Conservation (phyloP, 2,113 vertebrate species). For the Romanogobio albipinnatus region DNA sequence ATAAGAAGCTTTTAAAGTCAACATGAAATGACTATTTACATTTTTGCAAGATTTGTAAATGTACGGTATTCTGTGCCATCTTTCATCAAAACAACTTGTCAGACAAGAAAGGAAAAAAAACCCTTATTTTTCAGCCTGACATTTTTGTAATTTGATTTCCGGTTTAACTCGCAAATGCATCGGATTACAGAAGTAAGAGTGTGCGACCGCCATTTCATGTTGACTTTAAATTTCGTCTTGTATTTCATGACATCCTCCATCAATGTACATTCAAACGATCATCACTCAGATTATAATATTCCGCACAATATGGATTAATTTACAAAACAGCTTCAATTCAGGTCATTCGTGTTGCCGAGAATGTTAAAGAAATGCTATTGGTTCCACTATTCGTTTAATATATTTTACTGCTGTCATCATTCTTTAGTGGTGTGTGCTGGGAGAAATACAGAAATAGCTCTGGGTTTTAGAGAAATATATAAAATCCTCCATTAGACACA, state of each 20-base stretch:
- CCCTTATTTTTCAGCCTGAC: background rate
- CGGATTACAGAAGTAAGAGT: background rate
- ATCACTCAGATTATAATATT: background rate
- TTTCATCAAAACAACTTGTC: background rate
- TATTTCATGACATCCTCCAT: background rate
- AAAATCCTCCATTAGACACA: constrained; percentile 11
- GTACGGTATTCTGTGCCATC: background rate
- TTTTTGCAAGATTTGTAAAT: background rate
- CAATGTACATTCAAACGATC: background rate
- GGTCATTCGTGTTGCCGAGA: background rate
- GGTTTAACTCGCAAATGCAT: background rate
- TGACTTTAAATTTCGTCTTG: background rate
- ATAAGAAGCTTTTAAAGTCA: constrained; percentile 13
- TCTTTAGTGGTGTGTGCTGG: background rate
- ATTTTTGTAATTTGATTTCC: background rate
- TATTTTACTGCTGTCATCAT: background rate
- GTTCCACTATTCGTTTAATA: background rate
- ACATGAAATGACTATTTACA: background rate
- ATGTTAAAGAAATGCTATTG: background rate
- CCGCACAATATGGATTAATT: background rate
- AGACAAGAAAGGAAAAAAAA: background rate
- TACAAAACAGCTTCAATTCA: background rate
- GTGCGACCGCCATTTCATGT: background rate
- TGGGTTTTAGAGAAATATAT: constrained; percentile 11
- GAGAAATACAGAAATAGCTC: constrained; percentile 25